Conservation (phyloP, 2,113 vertebrate genomes). For the Pelvicachromis taeniatus region DNA sequence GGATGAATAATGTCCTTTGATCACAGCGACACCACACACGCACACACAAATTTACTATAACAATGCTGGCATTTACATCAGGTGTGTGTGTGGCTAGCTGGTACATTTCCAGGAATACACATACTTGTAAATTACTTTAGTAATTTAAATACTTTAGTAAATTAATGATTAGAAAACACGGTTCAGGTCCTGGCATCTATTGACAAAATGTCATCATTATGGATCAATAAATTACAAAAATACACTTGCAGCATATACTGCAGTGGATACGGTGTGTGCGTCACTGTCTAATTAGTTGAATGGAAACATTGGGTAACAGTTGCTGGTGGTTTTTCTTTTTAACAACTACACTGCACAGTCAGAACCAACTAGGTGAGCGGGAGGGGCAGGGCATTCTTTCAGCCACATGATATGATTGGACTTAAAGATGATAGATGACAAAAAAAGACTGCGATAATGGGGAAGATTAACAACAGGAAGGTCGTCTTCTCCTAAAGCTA, state of each 20-base stretch:
- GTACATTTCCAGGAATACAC: background rate
- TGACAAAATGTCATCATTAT: background rate
- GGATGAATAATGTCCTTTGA: conserved; percentile 69
- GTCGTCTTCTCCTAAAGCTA: background rate
- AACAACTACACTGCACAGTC: background rate
- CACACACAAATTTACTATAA: conserved; percentile 15
- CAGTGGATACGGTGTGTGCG: background rate
- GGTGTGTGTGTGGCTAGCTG: background rate
- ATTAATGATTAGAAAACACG: background rate
- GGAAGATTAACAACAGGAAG: background rate
- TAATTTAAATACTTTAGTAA: background rate
- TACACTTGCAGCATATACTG: background rate
- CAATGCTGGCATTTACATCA: conserved; percentile 14
- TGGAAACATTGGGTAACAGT: conserved; percentile 22
- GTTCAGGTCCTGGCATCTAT: background rate
- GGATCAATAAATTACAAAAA: conserved; percentile 32
- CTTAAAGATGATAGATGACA: background rate
- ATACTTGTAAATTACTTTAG: background rate
- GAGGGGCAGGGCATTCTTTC: background rate
- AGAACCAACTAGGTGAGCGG: background rate
- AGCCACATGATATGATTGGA: background rate
- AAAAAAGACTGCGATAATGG: rapidly evolving
- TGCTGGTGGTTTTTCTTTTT: background rate
- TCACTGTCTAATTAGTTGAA: conserved; percentile 9
- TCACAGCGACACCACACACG: conserved; percentile 33